A percentile compares a stretch with the other conserved stretches of the same genome.
Conservation (phyloP, 2,888 invertebrate genomes). For the Leptopilina syphax region DNA sequence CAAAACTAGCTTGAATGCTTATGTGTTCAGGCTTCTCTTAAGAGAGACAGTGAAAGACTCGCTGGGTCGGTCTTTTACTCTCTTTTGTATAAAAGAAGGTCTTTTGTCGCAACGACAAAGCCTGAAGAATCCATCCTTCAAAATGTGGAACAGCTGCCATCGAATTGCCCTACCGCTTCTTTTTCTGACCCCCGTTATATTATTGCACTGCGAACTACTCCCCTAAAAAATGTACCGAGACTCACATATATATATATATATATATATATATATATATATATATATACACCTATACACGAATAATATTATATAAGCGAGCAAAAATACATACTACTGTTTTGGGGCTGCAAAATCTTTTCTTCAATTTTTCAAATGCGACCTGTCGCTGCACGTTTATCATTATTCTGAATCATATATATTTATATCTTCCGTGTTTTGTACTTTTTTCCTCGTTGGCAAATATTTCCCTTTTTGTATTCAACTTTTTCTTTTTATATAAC, state of each 20-base stretch:
- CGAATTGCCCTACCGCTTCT: conserved; percentile 66
- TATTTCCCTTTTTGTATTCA: no score
- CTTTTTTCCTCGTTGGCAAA: neutral
- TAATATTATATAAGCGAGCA: conserved; percentile 9
- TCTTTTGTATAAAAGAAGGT: conserved; percentile 52
- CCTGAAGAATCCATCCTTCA: conserved; percentile 76
- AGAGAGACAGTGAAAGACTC: conserved; percentile 46
- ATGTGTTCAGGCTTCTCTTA: conserved; percentile 27
- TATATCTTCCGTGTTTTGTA: neutral
- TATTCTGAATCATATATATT: no score
- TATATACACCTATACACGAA: neutral
- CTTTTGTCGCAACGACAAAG: conserved; percentile 71
- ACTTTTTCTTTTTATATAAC: no score
- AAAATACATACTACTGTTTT: conserved; percentile 30
- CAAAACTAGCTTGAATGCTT: conserved; percentile 32
- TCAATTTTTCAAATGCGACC: conserved; percentile 11
- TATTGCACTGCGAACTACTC: neutral
- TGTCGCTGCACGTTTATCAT: conserved; percentile 16
- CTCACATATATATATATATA: no score
- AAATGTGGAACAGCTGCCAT: conserved; percentile 76
- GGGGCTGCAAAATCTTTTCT: conserved; percentile 1
- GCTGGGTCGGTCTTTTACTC: conserved; percentile 52
- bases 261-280: no score
- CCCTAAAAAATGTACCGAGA: neutral
- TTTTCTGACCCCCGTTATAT: conserved; percentile 1